Base-by-base conservation (phyloP, 35 echinoderm and acorn worm species). In the Apostichopus parvimensis region DNA sequence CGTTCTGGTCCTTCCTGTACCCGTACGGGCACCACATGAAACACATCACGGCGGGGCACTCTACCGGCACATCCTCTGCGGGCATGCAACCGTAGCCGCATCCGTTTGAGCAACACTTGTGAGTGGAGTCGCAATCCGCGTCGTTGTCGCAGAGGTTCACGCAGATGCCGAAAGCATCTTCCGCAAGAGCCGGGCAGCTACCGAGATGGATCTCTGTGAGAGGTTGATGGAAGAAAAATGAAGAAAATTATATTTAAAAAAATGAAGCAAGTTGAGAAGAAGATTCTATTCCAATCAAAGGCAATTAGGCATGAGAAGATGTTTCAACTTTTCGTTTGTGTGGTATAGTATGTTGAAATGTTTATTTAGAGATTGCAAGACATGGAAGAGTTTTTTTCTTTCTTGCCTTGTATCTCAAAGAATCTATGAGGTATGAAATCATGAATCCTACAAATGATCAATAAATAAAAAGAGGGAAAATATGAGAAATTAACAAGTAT, bases 91-190 rank as follows among this genome's bases (percentile, higher is more conserved):
- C 54, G 25, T 92, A 64, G 54, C 94, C 94, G 72, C 94, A 95
- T 3, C 94, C 94, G 90, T 95, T 95, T 52, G 90, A 92, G 81
- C 94, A 95, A 57, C 94, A 95, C 59, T 92, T 95, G 52, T 87
- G 54, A 12, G 6, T 73, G 20, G 57, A 58, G 6, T 8, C n/a
- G 57, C 93, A 94, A 53, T 94, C 89, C 53, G 65, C 81, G 21
- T 92, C 93, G 34, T 77, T 81, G 77, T 83, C 23, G 64, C 93
- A 94, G 23, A 91, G 54, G 54, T 94, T 89, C n/a, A 70, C 88
- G 73, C 93, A 94, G 73, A 58, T 86, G 6, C 93, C 93, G 20
- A 91, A 9, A 12, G 89, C 68, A 8, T 77, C 80, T 34, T 23
- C 12, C 8, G 60, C 53, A 14, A 94, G 25, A 10, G 93, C 88